Percentiles rank a stretch among this genome's conserved stretches.
phyloP scores from a whole-genome alignment of 2,797 vertebrate species.

The Oreortyx pictus region DNA sequence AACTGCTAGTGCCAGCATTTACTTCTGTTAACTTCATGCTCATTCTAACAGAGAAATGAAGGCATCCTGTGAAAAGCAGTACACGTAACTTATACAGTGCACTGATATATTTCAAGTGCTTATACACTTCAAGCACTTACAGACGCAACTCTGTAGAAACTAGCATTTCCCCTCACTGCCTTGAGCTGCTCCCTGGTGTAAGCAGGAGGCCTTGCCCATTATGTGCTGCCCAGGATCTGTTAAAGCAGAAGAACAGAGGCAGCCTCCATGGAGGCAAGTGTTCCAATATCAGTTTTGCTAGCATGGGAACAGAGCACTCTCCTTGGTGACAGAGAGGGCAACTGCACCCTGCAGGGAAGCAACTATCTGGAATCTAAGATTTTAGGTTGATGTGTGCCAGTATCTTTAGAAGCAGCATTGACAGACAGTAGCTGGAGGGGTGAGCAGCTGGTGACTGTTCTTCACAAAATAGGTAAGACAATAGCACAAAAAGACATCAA shows the following conservation, averaged over 20 bases:
- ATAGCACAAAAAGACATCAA: slow-evolving; percentile 55
- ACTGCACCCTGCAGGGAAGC: slow-evolving; percentile 62
- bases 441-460: slow-evolving; percentile 67
- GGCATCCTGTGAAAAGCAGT: neutral
- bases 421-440: slow-evolving; percentile 71
- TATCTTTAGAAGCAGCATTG: slow-evolving; percentile 51
- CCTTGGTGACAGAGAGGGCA: slow-evolving; percentile 61
- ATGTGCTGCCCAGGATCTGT: neutral
- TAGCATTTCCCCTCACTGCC: neutral
- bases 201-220: neutral
- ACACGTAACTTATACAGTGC: neutral
- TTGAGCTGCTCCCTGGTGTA: neutral
- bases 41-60: neutral
- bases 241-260: neutral
- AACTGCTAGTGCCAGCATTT: neutral
- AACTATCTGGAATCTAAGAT: slow-evolving; percentile 48
- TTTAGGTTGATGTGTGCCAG: slow-evolving; percentile 62
- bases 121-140: slow-evolving; percentile 12
- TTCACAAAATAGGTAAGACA: slow-evolving; percentile 70
- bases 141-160: neutral
- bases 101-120: neutral
- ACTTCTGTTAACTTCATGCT: neutral
- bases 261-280: neutral
- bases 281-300: neutral
- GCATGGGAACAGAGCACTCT: slow-evolving; percentile 45